Conservation (phyloP, 2,797 vertebrate genomes). For the Micropoecilia bifurca region DNA sequence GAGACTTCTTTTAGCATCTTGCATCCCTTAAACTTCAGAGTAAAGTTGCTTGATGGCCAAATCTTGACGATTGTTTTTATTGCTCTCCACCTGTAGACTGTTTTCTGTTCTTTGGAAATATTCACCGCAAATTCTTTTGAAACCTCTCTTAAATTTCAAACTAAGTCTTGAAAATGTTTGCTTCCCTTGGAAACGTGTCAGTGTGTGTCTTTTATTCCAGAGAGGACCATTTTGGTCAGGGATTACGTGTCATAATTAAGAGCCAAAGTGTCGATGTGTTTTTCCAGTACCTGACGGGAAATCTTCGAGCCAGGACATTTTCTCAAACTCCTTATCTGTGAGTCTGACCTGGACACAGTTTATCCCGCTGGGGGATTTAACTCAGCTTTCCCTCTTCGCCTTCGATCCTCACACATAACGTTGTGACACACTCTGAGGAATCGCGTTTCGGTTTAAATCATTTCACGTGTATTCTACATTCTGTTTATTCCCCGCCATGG, state of each 20-base stretch:
- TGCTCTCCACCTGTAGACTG: not conserved
- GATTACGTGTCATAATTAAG: slow-evolving; percentile 58
- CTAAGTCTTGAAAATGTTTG: not conserved
- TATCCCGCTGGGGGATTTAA: slow-evolving; percentile 29
- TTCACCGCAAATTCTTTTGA: not conserved
- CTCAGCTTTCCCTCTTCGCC: slow-evolving; percentile 21
- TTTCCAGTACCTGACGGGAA: slow-evolving; percentile 27
- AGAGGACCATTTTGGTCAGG: slow-evolving; percentile 37
- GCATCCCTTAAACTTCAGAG: not conserved
- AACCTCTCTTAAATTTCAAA: not conserved
- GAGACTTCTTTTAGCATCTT: not conserved
- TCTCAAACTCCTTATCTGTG: slow-evolving; percentile 23
- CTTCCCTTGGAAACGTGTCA: slow-evolving; percentile 13
- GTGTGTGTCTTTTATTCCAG: slow-evolving; percentile 30
- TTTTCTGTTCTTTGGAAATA: not conserved
- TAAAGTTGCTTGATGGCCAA: not conserved
- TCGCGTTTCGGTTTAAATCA: slow-evolving; percentile 7
- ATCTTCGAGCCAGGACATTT: slow-evolving; percentile 20
- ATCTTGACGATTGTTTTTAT: not conserved
- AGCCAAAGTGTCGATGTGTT: slow-evolving; percentile 19
- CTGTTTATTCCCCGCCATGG: not conserved
- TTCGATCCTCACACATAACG: slow-evolving; percentile 27
- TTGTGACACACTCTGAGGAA: slow-evolving; percentile 1
- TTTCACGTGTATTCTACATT: slow-evolving; percentile 18
- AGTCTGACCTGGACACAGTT: slow-evolving; percentile 18